Evolutionary conservation across 1,140 invertebrate genomes (phyloP).

Genomic region (Drosophila sturtevanti): DNA sequence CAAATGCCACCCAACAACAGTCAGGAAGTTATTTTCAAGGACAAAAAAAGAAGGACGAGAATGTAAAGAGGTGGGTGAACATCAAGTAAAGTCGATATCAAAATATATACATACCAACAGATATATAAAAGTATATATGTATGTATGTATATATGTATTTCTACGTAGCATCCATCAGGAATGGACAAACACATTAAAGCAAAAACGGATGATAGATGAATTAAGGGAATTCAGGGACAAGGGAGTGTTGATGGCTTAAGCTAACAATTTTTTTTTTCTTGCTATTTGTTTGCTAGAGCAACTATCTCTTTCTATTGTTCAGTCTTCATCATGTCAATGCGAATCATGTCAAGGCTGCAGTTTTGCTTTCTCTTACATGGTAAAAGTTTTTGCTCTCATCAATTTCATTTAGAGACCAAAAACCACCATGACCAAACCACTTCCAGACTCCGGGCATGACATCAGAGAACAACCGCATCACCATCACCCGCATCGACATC

Average conservation of each 20-base stretch:
- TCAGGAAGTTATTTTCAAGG: slow-evolving; percentile 34
- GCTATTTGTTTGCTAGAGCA: not conserved
- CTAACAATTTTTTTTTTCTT: not conserved
- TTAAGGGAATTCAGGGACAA: not conserved
- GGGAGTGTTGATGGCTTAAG: not conserved
- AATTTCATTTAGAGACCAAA: slow-evolving; percentile 12
- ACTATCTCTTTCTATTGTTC: not conserved
- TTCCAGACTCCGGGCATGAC: slow-evolving; percentile 2
- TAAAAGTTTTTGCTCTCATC: not conserved
- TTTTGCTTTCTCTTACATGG: not conserved
- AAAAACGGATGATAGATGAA: not conserved
- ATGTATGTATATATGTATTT: no score
- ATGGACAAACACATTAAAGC: not conserved
- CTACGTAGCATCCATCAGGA: slow-evolving; percentile 23
- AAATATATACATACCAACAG: not conserved
- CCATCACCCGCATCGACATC: not conserved
- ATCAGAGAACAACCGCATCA: not conserved
- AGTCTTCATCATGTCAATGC: slow-evolving; percentile 39
- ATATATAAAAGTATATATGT: not conserved
- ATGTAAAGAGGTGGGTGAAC: not conserved
- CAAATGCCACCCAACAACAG: not conserved
- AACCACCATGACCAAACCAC: not conserved
- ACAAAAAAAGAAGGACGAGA: not conserved
- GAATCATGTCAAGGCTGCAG: slow-evolving; percentile 72
- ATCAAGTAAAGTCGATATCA: slow-evolving; percentile 2